Base-by-base conservation (phyloP, 2,888 invertebrate genomes). In the Acleris sparsana region DNA sequence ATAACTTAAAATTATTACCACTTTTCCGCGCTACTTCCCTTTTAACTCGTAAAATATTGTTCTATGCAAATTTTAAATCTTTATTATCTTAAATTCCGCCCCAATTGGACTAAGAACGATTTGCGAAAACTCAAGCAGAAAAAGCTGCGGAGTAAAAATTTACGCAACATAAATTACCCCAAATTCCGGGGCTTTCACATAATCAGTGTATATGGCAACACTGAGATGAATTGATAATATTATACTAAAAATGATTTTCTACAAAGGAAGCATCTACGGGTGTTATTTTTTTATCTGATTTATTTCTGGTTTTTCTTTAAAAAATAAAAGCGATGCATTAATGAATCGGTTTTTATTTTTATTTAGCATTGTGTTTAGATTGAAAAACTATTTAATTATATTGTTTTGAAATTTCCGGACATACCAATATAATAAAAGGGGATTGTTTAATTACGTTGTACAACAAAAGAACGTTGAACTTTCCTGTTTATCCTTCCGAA, bases 171-270 rank as follows among this genome's bases (percentile, higher is more conserved):
- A 61, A 65, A 65, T 65, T 60, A 51, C 51, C 51, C 57, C 33
- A 44, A 51, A 60, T 29, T 60, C 51, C 49, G 65, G 49, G 65
- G 60, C 49, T 60, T 51, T 29, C n/a, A 20, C 60, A 51, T 65
- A 65, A 65, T 60, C 65, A 60, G 60, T 49, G 65, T 65, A 61
- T 65, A 65, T 65, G 55, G 20, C 65, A 57, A 57, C 46, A 57
- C 17, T 46, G 57, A 25, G 57, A 57, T 57, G 25, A 25, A 57
- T 57, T 57, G 44, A 25, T 25, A 25, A 46, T 57, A 57, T 20
- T 13, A 11, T 46, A 25, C 22, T 22, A 11, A 43, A 43, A 16
- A 22, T 46, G 55, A n/a, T 20, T 13, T 11, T 3, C 18, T 13
- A 17, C 17, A 46, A 46, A 46, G n/a, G 5, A n/a, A 16, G 5